phyloP scores from a whole-genome alignment of 2,113 vertebrate genomes.

The Aegypius monachus region DNA sequence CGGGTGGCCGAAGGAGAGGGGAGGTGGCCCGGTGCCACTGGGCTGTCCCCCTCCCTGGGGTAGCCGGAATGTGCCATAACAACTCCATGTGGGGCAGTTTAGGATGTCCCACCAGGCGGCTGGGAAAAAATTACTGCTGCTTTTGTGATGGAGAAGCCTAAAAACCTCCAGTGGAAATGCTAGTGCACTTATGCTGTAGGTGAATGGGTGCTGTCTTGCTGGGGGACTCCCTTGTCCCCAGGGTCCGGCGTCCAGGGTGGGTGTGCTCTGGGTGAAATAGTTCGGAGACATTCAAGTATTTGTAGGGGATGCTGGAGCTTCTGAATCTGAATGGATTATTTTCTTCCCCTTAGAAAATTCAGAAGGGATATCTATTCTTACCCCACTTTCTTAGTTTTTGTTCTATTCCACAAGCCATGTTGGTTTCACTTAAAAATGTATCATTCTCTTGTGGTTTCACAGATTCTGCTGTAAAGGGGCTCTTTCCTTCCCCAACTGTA shows the following conservation, averaged over 20 bases:
- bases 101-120: neutral
- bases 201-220: neutral
- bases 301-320: neutral
- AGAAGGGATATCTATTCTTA: neutral
- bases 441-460: neutral
- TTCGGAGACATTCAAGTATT: neutral
- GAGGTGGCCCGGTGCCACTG: fast-evolving
- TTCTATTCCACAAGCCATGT: neutral
- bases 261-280: too few relatives aligned
- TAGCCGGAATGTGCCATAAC: fast-evolving
- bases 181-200: fast-evolving
- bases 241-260: neutral
- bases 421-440: neutral
- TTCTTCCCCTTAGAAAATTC: neutral
- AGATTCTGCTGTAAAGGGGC: neutral
- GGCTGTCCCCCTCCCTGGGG: neutral
- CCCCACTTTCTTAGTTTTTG: neutral
- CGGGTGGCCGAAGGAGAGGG: neutral
- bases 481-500: neutral
- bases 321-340: neutral
- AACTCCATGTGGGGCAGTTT: fast-evolving
- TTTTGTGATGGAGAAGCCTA: fast-evolving
- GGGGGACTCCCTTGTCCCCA: neutral
- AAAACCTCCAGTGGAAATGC: neutral
- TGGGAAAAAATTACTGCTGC: neutral